Conservation (phyloP, 2,113 vertebrate species). For the Aspidoscelis tigris region DNA sequence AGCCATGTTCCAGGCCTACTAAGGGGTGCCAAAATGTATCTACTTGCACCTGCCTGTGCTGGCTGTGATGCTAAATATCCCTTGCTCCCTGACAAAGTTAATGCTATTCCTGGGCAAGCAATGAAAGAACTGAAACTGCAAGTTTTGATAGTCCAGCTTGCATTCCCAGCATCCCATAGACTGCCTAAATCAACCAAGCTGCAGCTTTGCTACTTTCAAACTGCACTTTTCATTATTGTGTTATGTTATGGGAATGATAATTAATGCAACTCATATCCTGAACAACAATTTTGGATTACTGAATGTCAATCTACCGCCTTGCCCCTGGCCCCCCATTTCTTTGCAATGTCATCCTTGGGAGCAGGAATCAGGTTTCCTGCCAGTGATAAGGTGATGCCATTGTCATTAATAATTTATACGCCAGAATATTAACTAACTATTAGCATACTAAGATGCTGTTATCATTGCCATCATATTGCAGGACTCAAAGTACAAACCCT, state of each 20-base stretch:
- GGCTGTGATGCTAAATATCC: too few relatives aligned
- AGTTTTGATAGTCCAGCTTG: too few relatives aligned
- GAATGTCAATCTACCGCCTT: constrained; percentile 11
- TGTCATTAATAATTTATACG: constrained; percentile 8
- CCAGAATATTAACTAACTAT: background rate
- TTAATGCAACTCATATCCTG: constrained; percentile 23
- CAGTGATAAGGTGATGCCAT: background rate
- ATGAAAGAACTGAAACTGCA: too few relatives aligned
- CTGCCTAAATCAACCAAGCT: too few relatives aligned
- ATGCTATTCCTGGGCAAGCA: too few relatives aligned
- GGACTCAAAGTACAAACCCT: background rate
- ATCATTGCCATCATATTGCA: constrained; percentile 22
- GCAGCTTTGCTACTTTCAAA: background rate
- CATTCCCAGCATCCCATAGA: too few relatives aligned
- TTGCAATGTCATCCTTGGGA: constrained; percentile 21
- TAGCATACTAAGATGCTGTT: background rate
- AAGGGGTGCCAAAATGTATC: too few relatives aligned
- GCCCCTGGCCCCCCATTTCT: constrained; percentile 26
- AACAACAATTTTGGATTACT: constrained; percentile 12
- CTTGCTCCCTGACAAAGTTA: too few relatives aligned
- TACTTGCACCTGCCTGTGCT: too few relatives aligned
- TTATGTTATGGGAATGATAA: background rate
- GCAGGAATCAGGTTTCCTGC: background rate
- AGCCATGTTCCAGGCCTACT: too few relatives aligned
- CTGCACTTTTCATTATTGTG: background rate